Base-by-base conservation (phyloP, 2,888 invertebrate genomes). In the Lithosia quadra region DNA sequence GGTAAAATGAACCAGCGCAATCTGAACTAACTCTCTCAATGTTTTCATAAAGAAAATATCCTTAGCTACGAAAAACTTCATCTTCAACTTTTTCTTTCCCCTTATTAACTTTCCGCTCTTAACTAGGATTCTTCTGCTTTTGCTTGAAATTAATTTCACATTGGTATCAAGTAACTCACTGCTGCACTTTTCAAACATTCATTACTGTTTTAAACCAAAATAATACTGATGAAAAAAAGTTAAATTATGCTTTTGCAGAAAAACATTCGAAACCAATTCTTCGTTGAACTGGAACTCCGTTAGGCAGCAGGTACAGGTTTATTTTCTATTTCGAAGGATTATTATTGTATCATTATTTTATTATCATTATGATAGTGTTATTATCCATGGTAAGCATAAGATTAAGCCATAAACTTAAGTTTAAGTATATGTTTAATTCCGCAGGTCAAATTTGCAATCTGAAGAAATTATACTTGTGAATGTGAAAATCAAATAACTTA, bases 1-100 rank as follows among this genome's bases (percentile, higher is more conserved):
- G 76, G 71, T 82, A 83, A 86, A 89, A 86, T 86, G 87, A 86
- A 85, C 80, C 82, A 80, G 81, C 77, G 84, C 85, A 88, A 88
- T 86, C 87, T 82, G 83, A 86, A 84, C 84, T 80, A 83, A 85
- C 84, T 88, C 85, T 83, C 85, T 80, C 83, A 85, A 87, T 88
- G 87, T 90, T 90, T 90, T 89, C 86, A 90, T 89, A 89, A 89
- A 88, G 87, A 91, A 91, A 88, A 86, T 91, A 90, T 90, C 84
- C 84, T 84, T 79, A 84, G 85, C 83, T 82, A 86, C 89, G 86
- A 86, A 88, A 63, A 91, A 90, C 90, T 91, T 91, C 84, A 86
- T 88, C 85, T 85, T 83, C 80, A 88, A 90, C 86, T 90, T 92
- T 90, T 91, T 86, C 84, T 86, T 88, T 82, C 78, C 79, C 81